A percentile compares a stretch with the other conserved stretches of the same genome.
Conservation (phyloP, 2,888 invertebrate species). For the Parapristionchus giblindavisi region DNA sequence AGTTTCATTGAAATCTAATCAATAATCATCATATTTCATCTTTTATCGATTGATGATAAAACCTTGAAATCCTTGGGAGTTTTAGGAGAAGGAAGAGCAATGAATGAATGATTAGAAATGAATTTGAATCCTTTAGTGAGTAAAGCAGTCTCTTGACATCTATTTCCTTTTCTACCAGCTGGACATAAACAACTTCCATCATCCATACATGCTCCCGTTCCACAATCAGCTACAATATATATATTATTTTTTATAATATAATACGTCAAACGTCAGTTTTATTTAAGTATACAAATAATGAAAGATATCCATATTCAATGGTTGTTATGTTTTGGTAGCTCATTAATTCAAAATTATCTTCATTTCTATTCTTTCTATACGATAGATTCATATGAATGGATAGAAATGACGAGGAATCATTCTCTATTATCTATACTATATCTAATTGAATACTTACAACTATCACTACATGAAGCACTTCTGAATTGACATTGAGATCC, state of each 20-base stretch:
- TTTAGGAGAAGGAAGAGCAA: slow-evolving; percentile 44
- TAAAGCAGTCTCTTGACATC: slow-evolving; percentile 43
- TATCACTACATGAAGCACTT: slow-evolving; percentile 45
- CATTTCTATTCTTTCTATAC: no score
- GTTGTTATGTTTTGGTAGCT: not conserved
- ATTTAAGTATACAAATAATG: not conserved
- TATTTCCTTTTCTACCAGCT: slow-evolving; percentile 44
- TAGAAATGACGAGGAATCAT: no score
- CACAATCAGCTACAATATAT: slow-evolving; percentile 21
- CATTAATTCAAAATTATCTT: not conserved
- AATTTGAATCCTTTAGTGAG: slow-evolving; percentile 43
- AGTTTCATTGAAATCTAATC: slow-evolving; percentile 53
- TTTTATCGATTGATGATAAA: not conserved
- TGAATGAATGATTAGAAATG: slow-evolving; percentile 44
- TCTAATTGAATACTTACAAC: not conserved
- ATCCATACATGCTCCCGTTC: slow-evolving; percentile 19
- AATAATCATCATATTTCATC: not conserved
- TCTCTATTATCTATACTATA: no score
- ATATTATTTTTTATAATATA: not conserved
- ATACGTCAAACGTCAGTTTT: not conserved
- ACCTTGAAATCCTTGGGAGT: slow-evolving; percentile 39
- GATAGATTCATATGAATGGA: no score
- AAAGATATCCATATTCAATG: not conserved
- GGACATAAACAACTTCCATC: slow-evolving; percentile 16
- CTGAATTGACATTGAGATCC: slow-evolving; percentile 60